Evolutionary conservation across 2,113 vertebrate species (phyloP).

Genomic region (Uropsilus gracilis): DNA sequence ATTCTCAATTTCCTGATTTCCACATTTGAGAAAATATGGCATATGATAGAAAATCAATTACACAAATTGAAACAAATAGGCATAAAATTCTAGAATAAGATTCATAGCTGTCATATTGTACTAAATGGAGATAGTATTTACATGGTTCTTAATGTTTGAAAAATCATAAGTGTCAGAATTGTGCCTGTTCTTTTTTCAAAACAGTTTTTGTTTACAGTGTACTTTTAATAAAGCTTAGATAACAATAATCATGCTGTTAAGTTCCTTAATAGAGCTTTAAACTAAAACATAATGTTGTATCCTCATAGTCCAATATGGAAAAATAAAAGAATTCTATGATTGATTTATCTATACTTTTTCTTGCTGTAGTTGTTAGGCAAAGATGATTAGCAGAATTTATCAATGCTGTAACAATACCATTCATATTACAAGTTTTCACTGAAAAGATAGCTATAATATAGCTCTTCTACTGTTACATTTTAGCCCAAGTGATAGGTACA

Average conservation of each 20-base stretch:
- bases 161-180: background rate
- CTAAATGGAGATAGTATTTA: background rate
- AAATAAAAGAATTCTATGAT: background rate
- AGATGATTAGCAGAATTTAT: background rate
- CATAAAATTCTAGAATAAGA: background rate
- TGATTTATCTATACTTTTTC: background rate
- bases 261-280: background rate
- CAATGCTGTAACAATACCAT: background rate
- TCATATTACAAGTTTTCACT: background rate
- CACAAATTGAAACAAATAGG: background rate
- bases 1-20: background rate
- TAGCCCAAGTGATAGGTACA: background rate
- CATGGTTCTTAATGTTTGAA: background rate
- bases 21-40: background rate
- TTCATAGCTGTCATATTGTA: background rate
- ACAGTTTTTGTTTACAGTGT: background rate
- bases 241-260: background rate
- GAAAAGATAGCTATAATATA: background rate
- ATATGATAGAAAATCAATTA: background rate
- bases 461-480: background rate
- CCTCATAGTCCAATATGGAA: background rate
- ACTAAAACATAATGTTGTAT: background rate
- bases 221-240: background rate
- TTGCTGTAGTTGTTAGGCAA: background rate
- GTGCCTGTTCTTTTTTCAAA: background rate